Evolutionary conservation across 2,888 invertebrate genomes (phyloP).

Genomic region (Aromia moschata): DNA sequence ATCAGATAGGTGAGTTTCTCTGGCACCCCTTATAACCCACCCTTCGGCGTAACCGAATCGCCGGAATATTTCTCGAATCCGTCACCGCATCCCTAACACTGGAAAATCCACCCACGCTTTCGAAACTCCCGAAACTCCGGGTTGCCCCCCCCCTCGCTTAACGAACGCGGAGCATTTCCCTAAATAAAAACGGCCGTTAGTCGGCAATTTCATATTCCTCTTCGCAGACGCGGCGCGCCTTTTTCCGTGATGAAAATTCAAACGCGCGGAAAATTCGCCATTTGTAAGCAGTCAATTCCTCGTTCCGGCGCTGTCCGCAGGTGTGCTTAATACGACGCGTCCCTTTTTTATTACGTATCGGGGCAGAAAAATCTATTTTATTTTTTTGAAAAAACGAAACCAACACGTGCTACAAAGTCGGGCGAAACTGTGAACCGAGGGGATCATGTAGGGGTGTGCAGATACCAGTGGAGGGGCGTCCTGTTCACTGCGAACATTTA

Average conservation of each 20-base stretch:
- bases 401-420: no score
- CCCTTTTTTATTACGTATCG: background rate
- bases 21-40: no score
- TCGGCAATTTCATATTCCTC: constrained; percentile 2
- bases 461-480: no score
- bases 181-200: constrained; percentile 9
- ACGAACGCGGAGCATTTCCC: constrained; percentile 2
- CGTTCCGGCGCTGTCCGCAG: constrained; percentile 16
- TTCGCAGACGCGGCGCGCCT: background rate
- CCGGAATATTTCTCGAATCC: no score
- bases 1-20: no score
- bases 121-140: background rate
- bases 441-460: no score
- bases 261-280: constrained; percentile 29
- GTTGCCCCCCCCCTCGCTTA: background rate
- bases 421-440: no score
- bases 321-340: constrained; percentile 20
- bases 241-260: constrained; percentile 29
- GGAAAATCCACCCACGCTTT: background rate
- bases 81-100: no score
- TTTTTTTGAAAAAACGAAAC: no score
- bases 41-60: no score
- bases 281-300: constrained; percentile 31
- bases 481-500: no score
- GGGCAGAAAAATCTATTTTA: no score